These are phyloP conservation scores for Eciton burchellii DNA, from an alignment of 1,140 invertebrate genomes.

Conservation along the genomic window DNA sequence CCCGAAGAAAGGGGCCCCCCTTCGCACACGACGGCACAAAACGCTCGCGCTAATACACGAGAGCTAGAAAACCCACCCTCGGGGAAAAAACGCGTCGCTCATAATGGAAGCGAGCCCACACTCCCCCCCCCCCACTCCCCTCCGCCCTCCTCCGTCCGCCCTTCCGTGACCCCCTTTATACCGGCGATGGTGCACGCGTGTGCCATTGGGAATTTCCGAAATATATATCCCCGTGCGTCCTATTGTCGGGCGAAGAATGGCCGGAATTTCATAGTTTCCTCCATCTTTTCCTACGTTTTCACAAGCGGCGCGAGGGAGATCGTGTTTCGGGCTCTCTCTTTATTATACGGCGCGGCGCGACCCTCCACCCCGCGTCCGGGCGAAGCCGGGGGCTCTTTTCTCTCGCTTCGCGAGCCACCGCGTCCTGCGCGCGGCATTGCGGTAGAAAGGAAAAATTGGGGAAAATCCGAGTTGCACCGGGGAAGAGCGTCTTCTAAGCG, in stretches of 20 bases:
- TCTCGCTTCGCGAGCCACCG: slow-evolving; percentile 9
- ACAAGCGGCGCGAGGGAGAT: slow-evolving; percentile 67
- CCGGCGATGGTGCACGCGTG: slow-evolving; percentile 51
- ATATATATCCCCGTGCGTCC: slow-evolving; percentile 70
- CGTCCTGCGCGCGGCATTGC: not conserved
- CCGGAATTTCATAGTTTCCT: slow-evolving; percentile 79
- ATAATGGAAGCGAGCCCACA: slow-evolving; percentile 80
- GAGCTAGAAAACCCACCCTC: slow-evolving; percentile 77
- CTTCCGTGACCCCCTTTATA: slow-evolving; percentile 38
- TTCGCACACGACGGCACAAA: slow-evolving; percentile 75
- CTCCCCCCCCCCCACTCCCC: not conserved
- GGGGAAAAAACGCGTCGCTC: slow-evolving; percentile 76
- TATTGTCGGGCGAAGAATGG: slow-evolving; percentile 80
- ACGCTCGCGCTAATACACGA: slow-evolving; percentile 68
- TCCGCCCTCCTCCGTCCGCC: not conserved
- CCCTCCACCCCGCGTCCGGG: not conserved
- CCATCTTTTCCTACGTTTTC: slow-evolving; percentile 75
- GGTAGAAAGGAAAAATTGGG: not conserved
- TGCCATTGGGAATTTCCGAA: slow-evolving; percentile 78
- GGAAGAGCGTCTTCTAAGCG: slow-evolving; percentile 8
- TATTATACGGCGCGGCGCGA: slow-evolving; percentile 36
- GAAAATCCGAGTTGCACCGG: not conserved
- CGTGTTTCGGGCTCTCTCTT: slow-evolving; percentile 73
- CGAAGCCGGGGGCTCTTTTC: not conserved
- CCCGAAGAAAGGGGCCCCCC: slow-evolving; percentile 79